Evolutionary conservation across 2,797 vertebrate species (phyloP), one percentile per base, ranked within the genome.

Genomic region (Gymnopithys bicolor): DNA sequence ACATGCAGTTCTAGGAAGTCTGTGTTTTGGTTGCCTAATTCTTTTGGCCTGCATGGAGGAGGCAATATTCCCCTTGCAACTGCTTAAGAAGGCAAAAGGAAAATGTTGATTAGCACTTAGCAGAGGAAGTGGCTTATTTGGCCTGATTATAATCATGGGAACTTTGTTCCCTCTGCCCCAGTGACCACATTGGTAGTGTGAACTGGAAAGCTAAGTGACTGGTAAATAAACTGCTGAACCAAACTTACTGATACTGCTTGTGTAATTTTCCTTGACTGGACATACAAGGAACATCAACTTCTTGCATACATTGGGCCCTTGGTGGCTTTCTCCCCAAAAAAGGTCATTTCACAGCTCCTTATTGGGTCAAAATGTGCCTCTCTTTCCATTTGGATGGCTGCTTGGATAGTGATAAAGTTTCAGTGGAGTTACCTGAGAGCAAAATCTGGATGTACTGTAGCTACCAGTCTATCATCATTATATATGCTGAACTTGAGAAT

Each of bases 121-220:
- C 27, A 71, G 58, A 92, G 93, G 94, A 97, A 97, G 92, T 95
- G 94, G 93, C 77, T 95, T 94, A 82, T 94, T 96, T 91, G 70
- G 64, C 28, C 46, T 74, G 77, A 81, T 85, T 93, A 74, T 81
- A 83, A 94, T 69, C 74, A 75, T 93, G 93, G 86, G 76, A 96
- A 95, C 60, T 77, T 90, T 55, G 21, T 70, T 87, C 70, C 70
- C 56, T 85, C 63, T 94, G 37, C 64, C 87, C 60, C 84, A 51
- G 64, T 66, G 89, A 94, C 94, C 95, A 80, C 93, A 95, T n/a
- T 63, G 79, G 78, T 93, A 82, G 69, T 2, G 0, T 74, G 86
- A 88, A 92, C 87, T 90, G 84, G 95, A 91, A 91, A 95, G 64
- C 51, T 46, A 67, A 83, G 82, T 66, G 88, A 71, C 64, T 35